Evolutionary conservation across 2,888 invertebrate species (phyloP).

Genomic region (Chalcis sispes): DNA sequence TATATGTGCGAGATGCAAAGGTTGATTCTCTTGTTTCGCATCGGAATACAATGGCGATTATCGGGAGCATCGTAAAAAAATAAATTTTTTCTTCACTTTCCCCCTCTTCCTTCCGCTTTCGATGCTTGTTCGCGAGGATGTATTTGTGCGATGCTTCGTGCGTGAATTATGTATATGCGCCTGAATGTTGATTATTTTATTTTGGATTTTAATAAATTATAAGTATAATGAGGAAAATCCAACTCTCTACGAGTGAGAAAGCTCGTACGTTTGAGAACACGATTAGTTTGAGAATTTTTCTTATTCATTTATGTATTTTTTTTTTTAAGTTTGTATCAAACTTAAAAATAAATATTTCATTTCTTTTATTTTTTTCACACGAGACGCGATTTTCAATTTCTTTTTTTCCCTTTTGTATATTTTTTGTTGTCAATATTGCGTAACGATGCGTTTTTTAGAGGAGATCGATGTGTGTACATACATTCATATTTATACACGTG

Average conservation of each 20-base stretch:
- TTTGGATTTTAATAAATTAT: neutral
- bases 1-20: conserved; percentile 3
- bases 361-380: no score
- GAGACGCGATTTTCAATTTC: neutral
- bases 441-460: conserved; percentile 9
- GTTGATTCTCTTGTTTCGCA: conserved; percentile 9
- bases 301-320: no score
- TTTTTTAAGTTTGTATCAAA: no score
- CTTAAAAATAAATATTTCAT: conserved; percentile 1
- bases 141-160: conserved; percentile 41
- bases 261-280: neutral
- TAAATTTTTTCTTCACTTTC: conserved; percentile 45
- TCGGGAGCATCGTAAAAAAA: conserved; percentile 53
- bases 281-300: neutral
- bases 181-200: conserved; percentile 6
- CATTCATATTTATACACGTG: no score
- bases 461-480: conserved; percentile 47
- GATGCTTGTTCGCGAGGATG: conserved; percentile 31
- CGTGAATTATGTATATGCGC: conserved; percentile 30
- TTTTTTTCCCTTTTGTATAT: neutral
- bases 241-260: conserved; percentile 7
- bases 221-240: neutral
- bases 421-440: conserved; percentile 32
- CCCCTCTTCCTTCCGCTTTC: conserved; percentile 14
- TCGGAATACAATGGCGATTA: conserved; percentile 43